Evolutionary conservation across 2,888 invertebrate species (phyloP).

Genomic region (Platypus cylindrus): DNA sequence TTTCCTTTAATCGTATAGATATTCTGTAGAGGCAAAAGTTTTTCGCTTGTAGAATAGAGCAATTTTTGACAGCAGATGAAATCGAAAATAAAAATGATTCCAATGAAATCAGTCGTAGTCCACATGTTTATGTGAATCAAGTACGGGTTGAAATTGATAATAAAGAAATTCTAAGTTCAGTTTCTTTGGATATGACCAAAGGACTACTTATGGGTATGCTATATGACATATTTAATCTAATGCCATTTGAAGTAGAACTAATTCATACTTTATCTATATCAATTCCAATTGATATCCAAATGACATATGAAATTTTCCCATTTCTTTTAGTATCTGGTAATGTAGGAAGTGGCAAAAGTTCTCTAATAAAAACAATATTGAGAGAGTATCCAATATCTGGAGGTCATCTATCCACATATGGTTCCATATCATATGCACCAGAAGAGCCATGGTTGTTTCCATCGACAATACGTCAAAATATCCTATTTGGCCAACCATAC

Average conservation of each 20-base stretch:
- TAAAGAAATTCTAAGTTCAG: slow-evolving; percentile 30
- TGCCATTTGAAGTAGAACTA: no score
- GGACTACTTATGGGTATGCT: slow-evolving; percentile 32
- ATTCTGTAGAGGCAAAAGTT: no score
- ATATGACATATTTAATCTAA: no score
- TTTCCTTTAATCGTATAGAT: slow-evolving; percentile 5
- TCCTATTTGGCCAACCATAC: slow-evolving; percentile 30
- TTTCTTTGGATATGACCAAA: slow-evolving; percentile 33
- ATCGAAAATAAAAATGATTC: slow-evolving; percentile 1
- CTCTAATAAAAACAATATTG: slow-evolving; percentile 24
- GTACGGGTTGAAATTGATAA: slow-evolving; percentile 19
- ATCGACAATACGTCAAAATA: slow-evolving; percentile 25
- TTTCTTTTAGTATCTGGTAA: slow-evolving; percentile 40
- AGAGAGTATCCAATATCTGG: slow-evolving; percentile 19
- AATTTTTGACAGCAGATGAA: slow-evolving; percentile 11
- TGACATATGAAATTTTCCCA: no score
- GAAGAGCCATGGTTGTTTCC: slow-evolving; percentile 29
- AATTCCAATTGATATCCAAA: no score
- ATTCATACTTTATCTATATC: no score
- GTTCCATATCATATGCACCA: slow-evolving; percentile 26
- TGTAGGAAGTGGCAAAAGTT: slow-evolving; percentile 33
- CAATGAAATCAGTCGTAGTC: slow-evolving; percentile 2
- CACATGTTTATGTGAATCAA: slow-evolving; percentile 11
- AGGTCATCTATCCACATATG: slow-evolving; percentile 20
- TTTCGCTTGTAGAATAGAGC: slow-evolving; percentile 8